Conservation (phyloP, 2,113 vertebrate genomes). For the Petaurus breviceps region DNA sequence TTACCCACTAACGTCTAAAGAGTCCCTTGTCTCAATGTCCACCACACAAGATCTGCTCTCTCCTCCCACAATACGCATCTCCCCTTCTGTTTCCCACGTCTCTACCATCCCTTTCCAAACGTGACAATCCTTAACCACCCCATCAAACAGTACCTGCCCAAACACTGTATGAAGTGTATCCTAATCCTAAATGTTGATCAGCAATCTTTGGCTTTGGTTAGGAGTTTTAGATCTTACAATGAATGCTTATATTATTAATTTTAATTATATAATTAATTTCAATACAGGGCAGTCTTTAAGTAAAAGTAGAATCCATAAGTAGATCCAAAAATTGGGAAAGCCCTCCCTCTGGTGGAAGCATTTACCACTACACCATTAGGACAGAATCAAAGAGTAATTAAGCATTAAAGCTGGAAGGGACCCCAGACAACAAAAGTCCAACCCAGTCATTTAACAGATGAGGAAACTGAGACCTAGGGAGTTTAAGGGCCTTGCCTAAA, state of each 20-base stretch:
- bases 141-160: not conserved
- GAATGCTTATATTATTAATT: not conserved
- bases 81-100: no score
- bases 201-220: not conserved
- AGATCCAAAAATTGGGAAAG: not conserved
- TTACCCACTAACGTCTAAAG: not conserved
- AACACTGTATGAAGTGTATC: not conserved
- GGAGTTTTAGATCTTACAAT: not conserved
- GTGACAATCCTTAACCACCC: not conserved
- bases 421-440: not conserved
- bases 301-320: not conserved
- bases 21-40: not conserved
- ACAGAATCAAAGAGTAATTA: not conserved
- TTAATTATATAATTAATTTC: not conserved
- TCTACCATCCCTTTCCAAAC: not conserved
- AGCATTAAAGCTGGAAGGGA: not conserved
- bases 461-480: not conserved
- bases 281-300: not conserved
- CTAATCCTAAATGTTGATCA: not conserved
- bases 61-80: not conserved
- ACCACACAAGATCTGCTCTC: no score
- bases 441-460: not conserved
- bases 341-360: not conserved
- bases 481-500: not conserved
- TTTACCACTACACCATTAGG: not conserved